These are phyloP conservation scores for Laothoe populi DNA, from an alignment of 2,888 invertebrate genomes.

Conservation along the genomic window DNA sequence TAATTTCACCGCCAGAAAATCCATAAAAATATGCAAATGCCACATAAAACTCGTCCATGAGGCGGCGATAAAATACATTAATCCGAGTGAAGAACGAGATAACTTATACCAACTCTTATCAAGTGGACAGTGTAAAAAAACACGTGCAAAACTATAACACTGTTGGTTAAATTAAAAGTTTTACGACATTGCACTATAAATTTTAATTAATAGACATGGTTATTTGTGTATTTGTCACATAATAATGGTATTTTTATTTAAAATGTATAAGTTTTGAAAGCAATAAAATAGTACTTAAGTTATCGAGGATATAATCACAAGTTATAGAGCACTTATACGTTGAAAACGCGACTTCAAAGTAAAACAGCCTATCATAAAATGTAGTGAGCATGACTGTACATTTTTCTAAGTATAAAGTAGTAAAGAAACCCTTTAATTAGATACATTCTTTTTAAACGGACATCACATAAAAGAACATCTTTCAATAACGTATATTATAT, in stretches of 20 bases:
- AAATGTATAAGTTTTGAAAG: neutral
- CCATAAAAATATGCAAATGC: conserved; percentile 82
- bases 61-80: conserved; percentile 67
- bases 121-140: conserved; percentile 34
- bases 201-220: neutral
- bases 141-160: conserved; percentile 17
- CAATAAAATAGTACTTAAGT: neutral
- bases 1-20: conserved; percentile 82
- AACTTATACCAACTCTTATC: conserved; percentile 38
- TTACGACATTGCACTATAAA: conserved; percentile 2
- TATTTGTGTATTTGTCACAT: conserved; percentile 27
- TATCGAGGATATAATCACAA: neutral
- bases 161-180: conserved; percentile 22
- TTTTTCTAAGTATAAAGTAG: neutral
- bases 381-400: neutral
- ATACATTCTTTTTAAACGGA: no score
- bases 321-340: neutral
- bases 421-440: neutral
- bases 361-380: neutral
- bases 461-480: no score
- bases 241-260: conserved; percentile 8
- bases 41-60: conserved; percentile 70
- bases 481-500: no score
- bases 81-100: conserved; percentile 45
- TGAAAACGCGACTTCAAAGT: neutral